These are phyloP conservation scores for Campoplex capitator DNA, from an alignment of 2,888 invertebrate species.

Conservation along the genomic window DNA sequence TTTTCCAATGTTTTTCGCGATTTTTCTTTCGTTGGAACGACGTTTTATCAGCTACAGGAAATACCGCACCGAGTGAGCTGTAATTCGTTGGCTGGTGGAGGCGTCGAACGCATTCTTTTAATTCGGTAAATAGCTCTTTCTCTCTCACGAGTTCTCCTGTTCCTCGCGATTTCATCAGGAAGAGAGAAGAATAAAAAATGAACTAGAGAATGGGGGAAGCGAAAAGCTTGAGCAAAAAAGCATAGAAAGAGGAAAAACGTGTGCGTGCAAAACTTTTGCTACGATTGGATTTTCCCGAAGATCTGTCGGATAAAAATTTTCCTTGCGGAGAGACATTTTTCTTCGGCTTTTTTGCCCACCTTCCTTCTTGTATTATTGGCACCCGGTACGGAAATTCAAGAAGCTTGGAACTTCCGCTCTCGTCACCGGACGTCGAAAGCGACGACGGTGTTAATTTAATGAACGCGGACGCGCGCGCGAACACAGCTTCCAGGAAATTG, in stretches of 20 bases:
- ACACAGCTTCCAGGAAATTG: constrained; percentile 54
- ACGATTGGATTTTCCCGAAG: constrained; percentile 29
- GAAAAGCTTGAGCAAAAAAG: background rate
- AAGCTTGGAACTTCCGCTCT: constrained; percentile 43
- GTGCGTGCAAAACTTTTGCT: constrained; percentile 44
- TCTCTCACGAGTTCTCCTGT: background rate
- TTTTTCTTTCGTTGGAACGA: no score
- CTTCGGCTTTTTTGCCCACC: background rate
- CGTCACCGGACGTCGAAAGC: constrained; percentile 51
- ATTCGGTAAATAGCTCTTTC: no score
- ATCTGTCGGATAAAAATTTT: constrained; percentile 28
- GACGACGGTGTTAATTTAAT: constrained; percentile 62
- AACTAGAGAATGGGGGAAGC: background rate
- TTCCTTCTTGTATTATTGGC: constrained; percentile 31
- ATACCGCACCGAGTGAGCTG: no score
- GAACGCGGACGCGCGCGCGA: constrained; percentile 49
- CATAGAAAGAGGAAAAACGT: background rate
- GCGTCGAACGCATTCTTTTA: no score
- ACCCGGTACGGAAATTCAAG: constrained; percentile 53
- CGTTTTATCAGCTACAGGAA: no score
- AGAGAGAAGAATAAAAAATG: background rate
- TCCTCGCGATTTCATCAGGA: background rate
- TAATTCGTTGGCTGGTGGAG: no score
- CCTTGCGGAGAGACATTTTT: background rate
- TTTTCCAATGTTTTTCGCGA: no score